Base-by-base conservation (phyloP, 2,888 invertebrate genomes). In the Nomada fabriciana region DNA sequence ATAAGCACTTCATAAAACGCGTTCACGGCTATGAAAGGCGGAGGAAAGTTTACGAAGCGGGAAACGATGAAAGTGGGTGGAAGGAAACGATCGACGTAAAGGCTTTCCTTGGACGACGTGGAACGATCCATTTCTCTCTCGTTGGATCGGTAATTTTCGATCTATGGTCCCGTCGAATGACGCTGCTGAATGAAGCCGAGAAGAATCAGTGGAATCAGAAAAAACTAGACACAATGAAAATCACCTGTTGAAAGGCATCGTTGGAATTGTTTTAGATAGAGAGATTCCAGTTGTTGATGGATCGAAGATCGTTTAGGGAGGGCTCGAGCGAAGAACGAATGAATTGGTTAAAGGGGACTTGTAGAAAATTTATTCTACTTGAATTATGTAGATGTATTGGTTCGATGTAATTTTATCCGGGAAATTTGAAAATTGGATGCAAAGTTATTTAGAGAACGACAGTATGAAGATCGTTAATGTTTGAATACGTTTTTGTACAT, bases 1-100 rank as follows among this genome's bases (percentile, higher is more conserved):
- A 61, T 88, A 82, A 84, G 68, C 76, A 87, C 82, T 68, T 77
- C 59, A 81, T 88, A 84, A 87, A 88, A 76, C 67, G 43, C 25
- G 63, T 71, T 78, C 73, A 55, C 68, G 55, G 23, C 36, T 20
- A 50, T 9, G 61, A 73, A 50, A 64, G 13, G 20, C 43, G 20
- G 70, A 25, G 43, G 70, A 69, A 71, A 69, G 61, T 77, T 69
- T 74, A 76, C 36, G 73, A 65, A 67, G 63, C 55, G 71, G 64
- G 71, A 64, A 68, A 53, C 50, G 50, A 64, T 20, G 71, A 69
- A 60, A 55, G 61, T 23, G 69, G 55, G 29, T 47, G 60, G 77
- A 76, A 72, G 61, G 69, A 78, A 76, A 53, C 55, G 57, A n/a
- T 11, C 29, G 42, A 29, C 13, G 75, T 43, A 18, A 9, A 70